Percentiles rank a stretch among this genome's conserved stretches.
phyloP scores from a whole-genome alignment of 2,888 invertebrate species.

The Stratiomys singularior region DNA sequence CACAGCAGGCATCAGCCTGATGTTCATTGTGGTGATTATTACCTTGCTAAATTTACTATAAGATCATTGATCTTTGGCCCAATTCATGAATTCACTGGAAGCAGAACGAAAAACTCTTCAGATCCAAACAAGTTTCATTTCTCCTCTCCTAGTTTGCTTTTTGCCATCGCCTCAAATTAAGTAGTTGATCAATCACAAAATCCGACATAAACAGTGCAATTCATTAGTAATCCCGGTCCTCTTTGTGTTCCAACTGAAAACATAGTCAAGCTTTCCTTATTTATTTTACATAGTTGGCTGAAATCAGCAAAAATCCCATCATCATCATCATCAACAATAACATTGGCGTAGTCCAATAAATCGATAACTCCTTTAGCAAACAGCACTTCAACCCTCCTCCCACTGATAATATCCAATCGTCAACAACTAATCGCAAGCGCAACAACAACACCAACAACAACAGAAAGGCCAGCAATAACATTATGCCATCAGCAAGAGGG shows the following conservation, averaged over 20 bases:
- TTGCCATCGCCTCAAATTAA: neutral
- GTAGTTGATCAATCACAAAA: constrained; percentile 3
- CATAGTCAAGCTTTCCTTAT: neutral
- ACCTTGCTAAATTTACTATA: too few relatives aligned
- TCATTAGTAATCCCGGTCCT: constrained; percentile 1
- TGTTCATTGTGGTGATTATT: too few relatives aligned
- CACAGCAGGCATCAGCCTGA: too few relatives aligned
- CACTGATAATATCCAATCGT: neutral
- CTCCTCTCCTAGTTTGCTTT: neutral
- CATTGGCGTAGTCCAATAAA: neutral
- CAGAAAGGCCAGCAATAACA: too few relatives aligned
- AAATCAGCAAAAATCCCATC: neutral
- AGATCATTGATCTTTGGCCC: too few relatives aligned
- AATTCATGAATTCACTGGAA: too few relatives aligned
- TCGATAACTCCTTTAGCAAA: neutral
- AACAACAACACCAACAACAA: too few relatives aligned
- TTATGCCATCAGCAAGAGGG: too few relatives aligned
- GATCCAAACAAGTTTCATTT: too few relatives aligned
- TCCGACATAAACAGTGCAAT: constrained; percentile 4
- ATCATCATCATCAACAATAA: neutral
- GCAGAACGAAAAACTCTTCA: too few relatives aligned
- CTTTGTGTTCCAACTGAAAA: neutral
- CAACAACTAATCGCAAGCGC: neutral
- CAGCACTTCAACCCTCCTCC: neutral
- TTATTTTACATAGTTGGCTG: neutral